phyloP scores from a whole-genome alignment of 2,797 vertebrate genomes.

The Perdix hodgsoniae region DNA sequence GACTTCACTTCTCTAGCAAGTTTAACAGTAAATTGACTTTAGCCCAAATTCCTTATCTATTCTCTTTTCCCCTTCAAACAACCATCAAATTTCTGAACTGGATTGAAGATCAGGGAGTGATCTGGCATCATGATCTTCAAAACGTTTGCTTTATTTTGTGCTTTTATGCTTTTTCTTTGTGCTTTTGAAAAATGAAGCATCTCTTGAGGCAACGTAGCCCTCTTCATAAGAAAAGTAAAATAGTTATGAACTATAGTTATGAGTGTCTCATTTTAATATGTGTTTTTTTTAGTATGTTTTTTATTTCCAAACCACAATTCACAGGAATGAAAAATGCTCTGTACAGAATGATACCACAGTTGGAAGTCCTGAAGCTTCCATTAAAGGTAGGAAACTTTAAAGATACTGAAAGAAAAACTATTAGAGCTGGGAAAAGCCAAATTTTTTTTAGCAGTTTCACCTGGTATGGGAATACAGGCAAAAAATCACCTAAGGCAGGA shows the following conservation, averaged over 20 bases:
- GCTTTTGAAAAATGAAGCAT: background rate
- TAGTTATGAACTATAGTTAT: background rate
- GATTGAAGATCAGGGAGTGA: background rate
- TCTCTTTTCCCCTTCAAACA: background rate
- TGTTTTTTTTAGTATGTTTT: background rate
- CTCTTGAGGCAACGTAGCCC: background rate
- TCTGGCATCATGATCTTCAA: background rate
- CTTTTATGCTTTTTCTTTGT: background rate
- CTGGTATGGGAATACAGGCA: background rate
- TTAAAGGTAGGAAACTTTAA: no score
- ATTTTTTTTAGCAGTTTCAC: background rate
- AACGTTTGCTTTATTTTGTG: background rate
- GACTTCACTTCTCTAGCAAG: background rate
- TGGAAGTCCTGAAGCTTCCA: background rate
- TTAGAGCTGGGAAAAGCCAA: background rate
- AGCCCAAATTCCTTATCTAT: background rate
- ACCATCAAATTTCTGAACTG: background rate
- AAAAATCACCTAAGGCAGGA: accelerated
- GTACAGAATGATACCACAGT: background rate
- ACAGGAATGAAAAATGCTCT: background rate
- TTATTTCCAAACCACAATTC: background rate
- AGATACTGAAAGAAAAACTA: background rate
- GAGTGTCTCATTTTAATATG: background rate
- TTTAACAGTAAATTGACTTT: background rate
- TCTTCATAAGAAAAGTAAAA: background rate